phyloP scores from a whole-genome alignment of 2,888 invertebrate species.

The Caenorhabditis wallacei region DNA sequence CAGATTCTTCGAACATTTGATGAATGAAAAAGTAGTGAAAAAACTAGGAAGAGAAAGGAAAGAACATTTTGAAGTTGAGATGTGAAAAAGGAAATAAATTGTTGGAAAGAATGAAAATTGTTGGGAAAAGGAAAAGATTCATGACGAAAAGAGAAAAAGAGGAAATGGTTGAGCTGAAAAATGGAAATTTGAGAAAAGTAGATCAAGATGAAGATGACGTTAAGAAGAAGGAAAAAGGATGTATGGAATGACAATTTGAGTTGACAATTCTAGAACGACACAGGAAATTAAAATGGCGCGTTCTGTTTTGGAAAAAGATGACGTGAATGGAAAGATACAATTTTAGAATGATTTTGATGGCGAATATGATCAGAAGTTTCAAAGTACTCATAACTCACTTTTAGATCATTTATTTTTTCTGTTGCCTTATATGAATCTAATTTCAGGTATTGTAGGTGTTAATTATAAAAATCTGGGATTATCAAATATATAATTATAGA shows the following conservation, averaged over 20 bases:
- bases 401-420: too few species aligned
- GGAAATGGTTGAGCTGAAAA: conserved; percentile 4
- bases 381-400: too few species aligned
- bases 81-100: conserved; percentile 38
- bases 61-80: neutral
- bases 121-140: conserved; percentile 33
- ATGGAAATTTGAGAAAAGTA: conserved; percentile 6
- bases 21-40: conserved; percentile 45
- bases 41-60: conserved; percentile 24
- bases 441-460: too few species aligned
- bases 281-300: conserved; percentile 30
- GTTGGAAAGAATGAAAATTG: conserved; percentile 38
- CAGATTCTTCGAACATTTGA: conserved; percentile 13
- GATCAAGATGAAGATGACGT: conserved; percentile 18
- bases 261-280: neutral
- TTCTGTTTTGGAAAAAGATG: conserved; percentile 10
- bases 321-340: conserved; percentile 1
- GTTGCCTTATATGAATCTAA: too few species aligned
- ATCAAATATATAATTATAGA: too few species aligned
- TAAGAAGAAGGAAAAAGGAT: conserved; percentile 12
- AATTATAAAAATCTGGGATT: too few species aligned
- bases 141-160: conserved; percentile 22
- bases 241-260: conserved; percentile 43
- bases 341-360: neutral
- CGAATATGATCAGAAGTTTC: too few species aligned